Conservation (phyloP, 2,888 invertebrate genomes). For the Microchrysa polita region DNA sequence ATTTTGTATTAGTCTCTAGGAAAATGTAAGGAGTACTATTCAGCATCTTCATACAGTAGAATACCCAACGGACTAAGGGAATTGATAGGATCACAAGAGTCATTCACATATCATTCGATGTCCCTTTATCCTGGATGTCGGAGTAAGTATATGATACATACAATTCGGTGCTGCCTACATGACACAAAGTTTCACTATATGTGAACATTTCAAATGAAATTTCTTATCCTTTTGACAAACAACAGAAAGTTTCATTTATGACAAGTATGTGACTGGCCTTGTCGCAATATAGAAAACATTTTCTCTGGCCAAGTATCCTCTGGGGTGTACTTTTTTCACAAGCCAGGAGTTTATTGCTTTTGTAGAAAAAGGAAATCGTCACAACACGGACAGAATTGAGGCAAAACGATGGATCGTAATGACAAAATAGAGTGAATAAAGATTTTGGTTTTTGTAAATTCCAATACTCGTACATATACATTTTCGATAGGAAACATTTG, state of each 20-base stretch:
- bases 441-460: background rate
- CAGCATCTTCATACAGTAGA: background rate
- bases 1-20: background rate
- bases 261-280: slow-evolving; percentile 26
- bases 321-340: slow-evolving; percentile 6
- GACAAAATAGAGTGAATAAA: background rate
- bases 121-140: background rate
- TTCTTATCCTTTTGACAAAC: slow-evolving; percentile 31
- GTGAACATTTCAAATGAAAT: background rate
- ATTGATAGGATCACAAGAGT: background rate
- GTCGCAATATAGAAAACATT: background rate
- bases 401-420: background rate
- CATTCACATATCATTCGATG: too few relatives aligned
- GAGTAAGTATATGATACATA: background rate
- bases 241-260: slow-evolving; percentile 28
- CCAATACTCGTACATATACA: too few relatives aligned
- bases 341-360: background rate
- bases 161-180: background rate
- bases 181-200: background rate
- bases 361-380: background rate
- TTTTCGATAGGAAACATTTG: too few relatives aligned
- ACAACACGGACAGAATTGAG: background rate
- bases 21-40: background rate
- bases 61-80: background rate
- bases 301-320: background rate